A percentile compares a stretch with the other conserved stretches of the same genome.
Conservation (phyloP, 2,797 vertebrate genomes). For the Denticeps clupeoides region DNA sequence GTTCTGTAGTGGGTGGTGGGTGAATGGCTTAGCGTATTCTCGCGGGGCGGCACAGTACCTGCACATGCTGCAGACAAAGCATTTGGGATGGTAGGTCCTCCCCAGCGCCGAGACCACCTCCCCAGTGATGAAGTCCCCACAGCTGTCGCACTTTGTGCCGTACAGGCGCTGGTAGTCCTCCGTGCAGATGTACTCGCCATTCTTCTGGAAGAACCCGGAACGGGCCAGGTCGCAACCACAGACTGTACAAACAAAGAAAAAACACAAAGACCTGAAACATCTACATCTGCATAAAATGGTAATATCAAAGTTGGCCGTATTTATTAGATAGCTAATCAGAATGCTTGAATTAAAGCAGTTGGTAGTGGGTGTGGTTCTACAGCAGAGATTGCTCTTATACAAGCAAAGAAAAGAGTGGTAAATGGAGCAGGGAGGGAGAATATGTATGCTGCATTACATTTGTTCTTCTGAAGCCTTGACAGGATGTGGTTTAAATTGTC, state of each 20-base stretch:
- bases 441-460: too few relatives aligned
- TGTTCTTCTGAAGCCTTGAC: too few relatives aligned
- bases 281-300: not conserved
- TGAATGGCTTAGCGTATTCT: too few relatives aligned
- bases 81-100: conserved; percentile 87
- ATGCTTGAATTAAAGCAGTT: too few relatives aligned
- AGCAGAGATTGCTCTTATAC: too few relatives aligned
- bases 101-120: conserved; percentile 91
- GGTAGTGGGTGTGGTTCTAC: too few relatives aligned
- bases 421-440: too few relatives aligned
- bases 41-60: conserved; percentile 57
- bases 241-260: conserved; percentile 49
- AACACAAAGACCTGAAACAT: too few relatives aligned
- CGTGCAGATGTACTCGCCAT: conserved; percentile 89
- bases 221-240: conserved; percentile 83
- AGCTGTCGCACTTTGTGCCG: conserved; percentile 88
- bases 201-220: conserved; percentile 91
- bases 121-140: conserved; percentile 83
- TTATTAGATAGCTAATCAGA: too few relatives aligned
- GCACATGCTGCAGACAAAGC: conserved; percentile 91
- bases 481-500: too few relatives aligned
- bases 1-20: too few relatives aligned
- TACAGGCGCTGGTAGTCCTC: conserved; percentile 93
- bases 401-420: too few relatives aligned
- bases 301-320: not conserved